Percentiles rank a stretch among this genome's conserved stretches.
phyloP scores from a whole-genome alignment of 2,888 invertebrate genomes.

The Eilema depressum region DNA sequence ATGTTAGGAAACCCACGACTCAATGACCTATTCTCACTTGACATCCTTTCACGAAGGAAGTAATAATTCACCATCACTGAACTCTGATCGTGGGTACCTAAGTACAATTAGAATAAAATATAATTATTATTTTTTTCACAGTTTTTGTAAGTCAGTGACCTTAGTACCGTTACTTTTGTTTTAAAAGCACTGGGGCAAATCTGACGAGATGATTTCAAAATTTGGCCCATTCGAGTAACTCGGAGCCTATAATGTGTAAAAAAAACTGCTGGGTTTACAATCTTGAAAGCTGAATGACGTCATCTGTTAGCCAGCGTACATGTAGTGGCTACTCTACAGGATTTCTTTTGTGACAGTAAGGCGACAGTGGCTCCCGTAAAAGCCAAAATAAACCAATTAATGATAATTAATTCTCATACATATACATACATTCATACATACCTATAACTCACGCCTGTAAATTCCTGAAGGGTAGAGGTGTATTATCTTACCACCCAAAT shows the following conservation, averaged over 20 bases:
- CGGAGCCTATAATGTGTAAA: background rate
- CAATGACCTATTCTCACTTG: background rate
- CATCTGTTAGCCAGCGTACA: too few species aligned
- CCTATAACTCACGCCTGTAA: too few species aligned
- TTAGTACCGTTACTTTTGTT: slow-evolving; percentile 1
- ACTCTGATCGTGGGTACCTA: background rate
- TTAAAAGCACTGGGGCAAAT: background rate
- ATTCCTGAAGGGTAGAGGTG: too few species aligned
- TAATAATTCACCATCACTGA: background rate
- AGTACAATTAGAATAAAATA: slow-evolving; percentile 1
- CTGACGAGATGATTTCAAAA: background rate
- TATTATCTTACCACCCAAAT: too few species aligned
- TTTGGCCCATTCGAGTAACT: background rate
- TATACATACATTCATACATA: too few species aligned
- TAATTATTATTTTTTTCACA: background rate
- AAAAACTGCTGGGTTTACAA: too few species aligned
- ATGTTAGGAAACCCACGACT: background rate
- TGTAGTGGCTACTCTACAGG: too few species aligned
- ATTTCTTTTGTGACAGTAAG: too few species aligned
- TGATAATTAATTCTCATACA: too few species aligned
- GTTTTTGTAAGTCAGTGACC: background rate
- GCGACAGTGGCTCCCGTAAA: too few species aligned
- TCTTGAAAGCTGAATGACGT: too few species aligned
- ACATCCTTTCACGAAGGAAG: slow-evolving; percentile 1
- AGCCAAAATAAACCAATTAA: too few species aligned